phyloP scores from a whole-genome alignment of 2,113 vertebrate species.

The Petroica traversi region DNA sequence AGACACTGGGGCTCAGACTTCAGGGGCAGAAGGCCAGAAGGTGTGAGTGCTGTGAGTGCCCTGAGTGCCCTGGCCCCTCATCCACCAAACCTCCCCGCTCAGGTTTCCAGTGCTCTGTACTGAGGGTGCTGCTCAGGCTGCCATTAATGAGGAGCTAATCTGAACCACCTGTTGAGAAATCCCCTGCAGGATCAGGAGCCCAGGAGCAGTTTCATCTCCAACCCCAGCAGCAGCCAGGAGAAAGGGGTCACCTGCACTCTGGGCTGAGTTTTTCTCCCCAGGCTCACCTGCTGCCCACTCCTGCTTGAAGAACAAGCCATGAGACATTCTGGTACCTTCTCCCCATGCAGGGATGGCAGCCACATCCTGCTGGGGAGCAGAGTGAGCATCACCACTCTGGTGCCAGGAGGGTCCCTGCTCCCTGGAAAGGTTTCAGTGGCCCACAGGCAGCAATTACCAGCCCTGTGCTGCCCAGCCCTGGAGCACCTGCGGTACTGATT shows the following conservation, averaged over 20 bases:
- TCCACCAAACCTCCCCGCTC: neutral
- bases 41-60: too few species aligned
- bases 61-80: rapidly evolving
- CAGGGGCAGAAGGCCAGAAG: neutral
- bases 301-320: neutral
- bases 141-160: slow-evolving; percentile 67
- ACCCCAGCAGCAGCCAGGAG: neutral
- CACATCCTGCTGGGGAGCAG: neutral
- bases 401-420: neutral
- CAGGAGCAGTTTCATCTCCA: neutral
- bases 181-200: slow-evolving; percentile 5
- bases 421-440: neutral
- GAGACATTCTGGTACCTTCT: neutral
- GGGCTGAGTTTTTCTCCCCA: neutral
- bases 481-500: slow-evolving; percentile 57
- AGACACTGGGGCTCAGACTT: neutral
- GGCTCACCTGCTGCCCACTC: neutral
- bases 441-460: slow-evolving; percentile 60
- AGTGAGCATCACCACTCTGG: rapidly evolving
- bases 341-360: neutral
- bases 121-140: slow-evolving; percentile 49
- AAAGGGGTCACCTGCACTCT: neutral
- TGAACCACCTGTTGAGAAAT: slow-evolving; percentile 67
- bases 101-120: slow-evolving; percentile 22
- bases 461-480: neutral